Base-by-base conservation (phyloP, 2,113 vertebrate genomes). In the Enhydra lutris region DNA sequence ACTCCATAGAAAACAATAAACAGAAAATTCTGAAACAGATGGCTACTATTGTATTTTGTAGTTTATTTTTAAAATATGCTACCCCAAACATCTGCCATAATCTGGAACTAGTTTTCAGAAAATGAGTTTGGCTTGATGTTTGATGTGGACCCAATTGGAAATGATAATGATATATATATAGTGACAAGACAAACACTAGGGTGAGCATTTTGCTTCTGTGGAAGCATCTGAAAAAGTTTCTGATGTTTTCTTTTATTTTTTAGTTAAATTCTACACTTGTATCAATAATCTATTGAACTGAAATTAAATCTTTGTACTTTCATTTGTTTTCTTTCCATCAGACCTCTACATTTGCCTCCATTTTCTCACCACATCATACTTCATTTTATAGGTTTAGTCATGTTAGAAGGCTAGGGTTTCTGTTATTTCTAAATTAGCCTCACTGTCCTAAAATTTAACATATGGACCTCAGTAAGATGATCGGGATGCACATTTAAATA, bases 11-110 rank as follows among this genome's bases (percentile, higher is more conserved):
- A 93, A 97, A 91, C 10, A 93, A 91, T 87, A 69, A 91, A 65
- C 42, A 93, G 59, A 90, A 86, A 82, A 90, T 93, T 90, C 45
- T 79, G 71, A 93, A 88, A 63, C 87, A 96, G 57, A 94, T 86
- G 63, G 31, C 50, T 82, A 89, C 84, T 89, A 65, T 67, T 78
- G 31, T 81, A 89, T 85, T 94, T 92, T 89, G 45, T 45, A 81
- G 50, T 91, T 76, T 89, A 80, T 97, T 89, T 57, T 13, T 52
- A 96, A 96, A 94, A 61, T 78, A 34, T 20, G 18, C 2, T 42
- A 61, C 20, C 50, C 26, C 36, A 52, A 52, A 88, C 45, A 65
- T 86, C 29, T 92, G 79, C 26, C 36, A 63, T 89, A 89, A 83
- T 65, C 63, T 96, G 88, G 45, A 94, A 34, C 39, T 45, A 45